Evolutionary conservation across 2,888 invertebrate species (phyloP).

Genomic region (Andrena fulva): DNA sequence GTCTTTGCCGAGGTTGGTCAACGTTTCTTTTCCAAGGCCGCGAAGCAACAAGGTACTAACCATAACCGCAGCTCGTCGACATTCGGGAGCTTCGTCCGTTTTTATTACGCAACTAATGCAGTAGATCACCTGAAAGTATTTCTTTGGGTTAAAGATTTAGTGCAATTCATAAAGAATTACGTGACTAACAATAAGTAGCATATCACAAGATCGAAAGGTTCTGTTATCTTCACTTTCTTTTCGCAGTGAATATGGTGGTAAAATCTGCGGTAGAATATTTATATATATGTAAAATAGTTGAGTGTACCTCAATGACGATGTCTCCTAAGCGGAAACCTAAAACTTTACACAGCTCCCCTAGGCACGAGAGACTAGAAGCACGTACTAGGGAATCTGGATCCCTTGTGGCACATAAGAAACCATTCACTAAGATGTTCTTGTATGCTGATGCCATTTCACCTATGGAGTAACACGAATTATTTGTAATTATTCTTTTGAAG

Average conservation of each 20-base stretch:
- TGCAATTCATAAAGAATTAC: neutral
- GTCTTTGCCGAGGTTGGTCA: slow-evolving; percentile 89
- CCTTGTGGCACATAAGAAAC: slow-evolving; percentile 89
- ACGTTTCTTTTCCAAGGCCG: slow-evolving; percentile 90
- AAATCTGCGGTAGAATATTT: neutral
- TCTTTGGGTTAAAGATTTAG: neutral
- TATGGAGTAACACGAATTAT: slow-evolving; percentile 80
- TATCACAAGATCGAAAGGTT: too few species aligned
- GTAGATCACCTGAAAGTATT: slow-evolving; percentile 88
- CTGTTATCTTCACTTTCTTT: too few species aligned
- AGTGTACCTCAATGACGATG: slow-evolving; percentile 90
- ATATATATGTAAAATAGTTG: neutral
- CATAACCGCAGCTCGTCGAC: slow-evolving; percentile 92
- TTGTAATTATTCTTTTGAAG: slow-evolving; percentile 8
- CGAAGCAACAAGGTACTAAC: slow-evolving; percentile 91
- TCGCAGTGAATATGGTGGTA: neutral
- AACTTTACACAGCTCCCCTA: slow-evolving; percentile 92
- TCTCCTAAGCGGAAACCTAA: slow-evolving; percentile 91
- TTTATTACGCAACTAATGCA: slow-evolving; percentile 90
- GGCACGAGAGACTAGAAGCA: slow-evolving; percentile 93
- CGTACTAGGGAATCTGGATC: slow-evolving; percentile 91
- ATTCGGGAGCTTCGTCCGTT: slow-evolving; percentile 90
- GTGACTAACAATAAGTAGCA: neutral
- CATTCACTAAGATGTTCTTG: slow-evolving; percentile 89
- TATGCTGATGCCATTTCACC: slow-evolving; percentile 91